Evolutionary conservation across 2,888 invertebrate genomes (phyloP).

Genomic region (Sicus ferrugineus): DNA sequence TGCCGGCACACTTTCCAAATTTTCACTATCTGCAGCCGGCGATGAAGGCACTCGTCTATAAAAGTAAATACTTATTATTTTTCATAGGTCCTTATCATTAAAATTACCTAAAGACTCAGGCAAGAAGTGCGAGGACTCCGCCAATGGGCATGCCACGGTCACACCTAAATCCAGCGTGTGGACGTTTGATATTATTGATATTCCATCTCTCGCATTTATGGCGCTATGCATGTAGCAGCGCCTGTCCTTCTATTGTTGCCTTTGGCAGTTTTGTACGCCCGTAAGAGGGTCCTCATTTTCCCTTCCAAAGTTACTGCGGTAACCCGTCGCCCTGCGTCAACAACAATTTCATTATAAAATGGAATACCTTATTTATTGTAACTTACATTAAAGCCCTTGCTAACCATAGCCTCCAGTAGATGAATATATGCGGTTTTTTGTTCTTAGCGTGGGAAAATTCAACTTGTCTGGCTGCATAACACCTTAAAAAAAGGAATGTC

Average conservation of each 20-base stretch:
- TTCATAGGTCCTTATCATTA: not conserved
- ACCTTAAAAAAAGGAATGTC: not conserved
- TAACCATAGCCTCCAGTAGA: not conserved
- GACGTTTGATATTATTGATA: not conserved
- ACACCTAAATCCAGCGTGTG: not conserved
- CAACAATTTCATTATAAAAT: not conserved
- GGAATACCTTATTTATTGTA: not conserved
- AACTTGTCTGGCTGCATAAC: not conserved
- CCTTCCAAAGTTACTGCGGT: slow-evolving; percentile 3
- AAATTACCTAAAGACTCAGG: not conserved
- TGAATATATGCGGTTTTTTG: not conserved
- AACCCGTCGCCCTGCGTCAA: not conserved
- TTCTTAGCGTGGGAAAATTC: not conserved
- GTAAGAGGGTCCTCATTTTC: slow-evolving; percentile 4
- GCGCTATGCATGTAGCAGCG: not conserved
- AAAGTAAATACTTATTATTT: not conserved
- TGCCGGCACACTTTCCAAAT: not conserved
- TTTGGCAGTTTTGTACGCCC: slow-evolving; percentile 3
- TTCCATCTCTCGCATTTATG: not conserved
- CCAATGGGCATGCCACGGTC: not conserved
- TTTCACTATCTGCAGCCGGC: not conserved
- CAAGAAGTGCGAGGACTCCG: not conserved
- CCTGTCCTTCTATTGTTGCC: not conserved
- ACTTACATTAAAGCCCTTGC: not conserved
- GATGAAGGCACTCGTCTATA: not conserved